phyloP scores from a whole-genome alignment of 2,113 vertebrate genomes.

The Eidolon helvum region DNA sequence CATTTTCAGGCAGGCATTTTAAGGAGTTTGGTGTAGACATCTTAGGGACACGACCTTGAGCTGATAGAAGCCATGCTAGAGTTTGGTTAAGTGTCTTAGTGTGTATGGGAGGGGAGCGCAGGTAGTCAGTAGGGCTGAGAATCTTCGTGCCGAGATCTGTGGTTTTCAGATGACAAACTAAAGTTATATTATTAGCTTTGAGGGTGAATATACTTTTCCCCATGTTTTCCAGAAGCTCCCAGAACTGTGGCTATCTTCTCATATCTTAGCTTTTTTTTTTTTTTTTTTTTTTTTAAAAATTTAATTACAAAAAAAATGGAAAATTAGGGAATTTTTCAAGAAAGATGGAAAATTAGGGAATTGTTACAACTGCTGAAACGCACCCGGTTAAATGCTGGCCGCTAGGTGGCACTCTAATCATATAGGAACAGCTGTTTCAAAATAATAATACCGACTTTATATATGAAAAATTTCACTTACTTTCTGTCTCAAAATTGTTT shows the following conservation, averaged over 20 bases:
- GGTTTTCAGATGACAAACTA: background rate
- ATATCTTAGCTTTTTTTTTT: background rate
- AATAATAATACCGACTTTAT: background rate
- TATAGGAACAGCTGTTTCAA: constrained; percentile 6
- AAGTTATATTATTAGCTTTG: background rate
- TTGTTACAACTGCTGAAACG: background rate
- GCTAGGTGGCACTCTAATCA: constrained; percentile 80
- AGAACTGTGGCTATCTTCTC: background rate
- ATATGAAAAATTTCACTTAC: constrained; percentile 33
- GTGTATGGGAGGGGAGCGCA: background rate
- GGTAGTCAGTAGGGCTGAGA: background rate
- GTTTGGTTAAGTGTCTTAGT: background rate
- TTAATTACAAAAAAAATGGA: background rate
- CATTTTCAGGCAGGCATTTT: background rate
- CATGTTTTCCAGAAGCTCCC: background rate
- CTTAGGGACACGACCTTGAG: background rate
- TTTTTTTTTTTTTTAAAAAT: background rate
- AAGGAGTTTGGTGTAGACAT: background rate
- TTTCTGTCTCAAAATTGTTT: constrained; percentile 52
- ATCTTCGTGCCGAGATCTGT: background rate
- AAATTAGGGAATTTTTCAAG: background rate
- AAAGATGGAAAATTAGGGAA: background rate
- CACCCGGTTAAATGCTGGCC: constrained; percentile 9
- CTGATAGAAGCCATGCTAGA: background rate
- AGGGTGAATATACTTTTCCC: background rate